These are phyloP conservation scores for Hylaeus volcanicus DNA, from an alignment of 1,140 invertebrate genomes.

Conservation along the genomic window DNA sequence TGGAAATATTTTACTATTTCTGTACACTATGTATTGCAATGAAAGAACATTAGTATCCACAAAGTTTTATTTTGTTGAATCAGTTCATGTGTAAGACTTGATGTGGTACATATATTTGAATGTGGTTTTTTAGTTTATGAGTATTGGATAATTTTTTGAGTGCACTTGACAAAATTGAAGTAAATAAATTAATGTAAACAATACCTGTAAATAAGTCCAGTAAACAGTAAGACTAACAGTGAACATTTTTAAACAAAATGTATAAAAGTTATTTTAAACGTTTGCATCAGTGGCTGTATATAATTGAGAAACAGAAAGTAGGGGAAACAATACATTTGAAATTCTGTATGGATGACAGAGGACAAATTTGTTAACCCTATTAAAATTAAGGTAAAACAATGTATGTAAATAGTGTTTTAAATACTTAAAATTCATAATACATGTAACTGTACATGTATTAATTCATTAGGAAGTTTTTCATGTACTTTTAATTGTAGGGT, in stretches of 20 bases:
- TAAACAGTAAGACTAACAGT: conserved; percentile 42
- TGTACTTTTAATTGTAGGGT: conserved; percentile 65
- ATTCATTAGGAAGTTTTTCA: background rate
- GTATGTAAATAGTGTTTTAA: background rate
- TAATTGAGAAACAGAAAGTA: conserved; percentile 60
- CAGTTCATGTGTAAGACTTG: conserved; percentile 46
- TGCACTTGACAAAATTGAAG: conserved; percentile 41
- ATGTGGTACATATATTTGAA: conserved; percentile 44
- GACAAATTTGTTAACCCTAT: conserved; percentile 76
- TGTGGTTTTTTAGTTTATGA: conserved; percentile 51
- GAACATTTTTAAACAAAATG: conserved; percentile 69
- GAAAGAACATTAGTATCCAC: conserved; percentile 26
- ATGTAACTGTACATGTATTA: background rate
- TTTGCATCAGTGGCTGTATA: conserved; percentile 66
- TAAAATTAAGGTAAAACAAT: conserved; percentile 68
- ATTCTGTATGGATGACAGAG: conserved; percentile 75
- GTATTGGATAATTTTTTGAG: conserved; percentile 50
- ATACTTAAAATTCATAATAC: background rate
- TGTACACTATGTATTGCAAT: conserved; percentile 35
- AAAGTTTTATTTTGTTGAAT: conserved; percentile 57
- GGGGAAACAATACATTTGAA: conserved; percentile 61
- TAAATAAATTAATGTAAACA: conserved; percentile 28
- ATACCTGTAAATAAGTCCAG: conserved; percentile 53
- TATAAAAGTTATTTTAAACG: conserved; percentile 70
- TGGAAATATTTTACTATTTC: conserved; percentile 47